A percentile compares a stretch with the other conserved stretches of the same genome.
phyloP scores from a whole-genome alignment of 1,140 invertebrate genomes.

The Drosophila novamexicana region DNA sequence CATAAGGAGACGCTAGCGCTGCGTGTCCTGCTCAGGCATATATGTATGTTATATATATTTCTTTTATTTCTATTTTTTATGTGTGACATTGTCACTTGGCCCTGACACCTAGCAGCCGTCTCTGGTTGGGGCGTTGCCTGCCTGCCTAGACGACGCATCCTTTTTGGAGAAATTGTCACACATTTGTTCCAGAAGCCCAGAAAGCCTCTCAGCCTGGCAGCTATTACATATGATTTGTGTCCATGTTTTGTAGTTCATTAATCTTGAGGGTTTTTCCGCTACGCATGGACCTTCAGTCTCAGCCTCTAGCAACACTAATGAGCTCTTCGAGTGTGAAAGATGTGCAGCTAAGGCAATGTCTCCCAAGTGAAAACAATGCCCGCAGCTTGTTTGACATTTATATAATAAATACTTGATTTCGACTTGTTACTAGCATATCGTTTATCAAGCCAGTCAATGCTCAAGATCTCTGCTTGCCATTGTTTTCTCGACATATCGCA shows the following conservation, averaged over 20 bases:
- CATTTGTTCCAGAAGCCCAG: slow-evolving; percentile 61
- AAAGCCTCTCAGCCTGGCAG: slow-evolving; percentile 23
- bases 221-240: slow-evolving; percentile 75
- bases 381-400: slow-evolving; percentile 57
- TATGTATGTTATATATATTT: slow-evolving; percentile 23
- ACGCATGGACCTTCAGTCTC: slow-evolving; percentile 26
- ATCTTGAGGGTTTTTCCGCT: slow-evolving; percentile 54
- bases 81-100: slow-evolving; percentile 78
- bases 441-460: slow-evolving; percentile 12
- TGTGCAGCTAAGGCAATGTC: not conserved
- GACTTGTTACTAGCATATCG: slow-evolving; percentile 46
- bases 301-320: slow-evolving; percentile 25
- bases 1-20: too few relatives aligned
- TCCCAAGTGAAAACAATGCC: slow-evolving; percentile 2
- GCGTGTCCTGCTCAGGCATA: slow-evolving; percentile 9
- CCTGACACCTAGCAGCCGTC: slow-evolving; percentile 57
- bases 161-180: slow-evolving; percentile 77
- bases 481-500: slow-evolving; percentile 45
- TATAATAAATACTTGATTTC: slow-evolving; percentile 28
- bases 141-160: slow-evolving; percentile 35
- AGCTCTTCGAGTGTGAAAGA: slow-evolving; percentile 15
- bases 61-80: slow-evolving; percentile 42
- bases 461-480: slow-evolving; percentile 22
- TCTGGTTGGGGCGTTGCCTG: slow-evolving; percentile 6
- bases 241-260: slow-evolving; percentile 79